phyloP scores from a whole-genome alignment of 2,888 invertebrate species.

The Salpingus planirostris region DNA sequence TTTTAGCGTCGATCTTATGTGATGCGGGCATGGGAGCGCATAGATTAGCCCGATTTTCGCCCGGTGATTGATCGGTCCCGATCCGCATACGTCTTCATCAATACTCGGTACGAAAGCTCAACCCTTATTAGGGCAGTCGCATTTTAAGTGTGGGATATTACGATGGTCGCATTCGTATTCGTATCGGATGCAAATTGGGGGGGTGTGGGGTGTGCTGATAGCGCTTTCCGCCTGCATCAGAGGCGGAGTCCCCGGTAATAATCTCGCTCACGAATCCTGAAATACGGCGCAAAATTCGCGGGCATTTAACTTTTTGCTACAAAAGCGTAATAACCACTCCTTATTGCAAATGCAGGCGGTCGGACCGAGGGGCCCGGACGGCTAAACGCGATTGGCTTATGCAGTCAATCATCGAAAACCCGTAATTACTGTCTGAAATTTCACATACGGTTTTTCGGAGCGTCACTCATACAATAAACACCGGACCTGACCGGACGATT shows the following conservation, averaged over 20 bases:
- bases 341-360: constrained; percentile 30
- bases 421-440: constrained; percentile 21
- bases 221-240: too few relatives aligned
- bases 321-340: constrained; percentile 31
- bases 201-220: too few relatives aligned
- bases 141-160: too few relatives aligned
- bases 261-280: constrained; percentile 22
- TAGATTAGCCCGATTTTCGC: constrained; percentile 10
- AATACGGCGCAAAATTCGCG: constrained; percentile 22
- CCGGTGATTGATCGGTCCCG: constrained; percentile 13
- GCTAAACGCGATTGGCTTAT: constrained; percentile 25
- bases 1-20: constrained; percentile 22
- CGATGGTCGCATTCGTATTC: too few relatives aligned
- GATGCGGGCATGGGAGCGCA: constrained; percentile 11
- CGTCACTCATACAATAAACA: not conserved
- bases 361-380: constrained; percentile 20
- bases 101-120: too few relatives aligned
- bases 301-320: constrained; percentile 28
- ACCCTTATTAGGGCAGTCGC: too few relatives aligned
- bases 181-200: too few relatives aligned
- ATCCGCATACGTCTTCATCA: constrained; percentile 22
- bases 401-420: constrained; percentile 32
- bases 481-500: too few relatives aligned
- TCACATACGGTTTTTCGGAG: constrained; percentile 10
- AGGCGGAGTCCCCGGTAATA: constrained; percentile 18